These are phyloP conservation scores for Acleris holmiana DNA, from an alignment of 2,888 invertebrate genomes.

Conservation along the genomic window DNA sequence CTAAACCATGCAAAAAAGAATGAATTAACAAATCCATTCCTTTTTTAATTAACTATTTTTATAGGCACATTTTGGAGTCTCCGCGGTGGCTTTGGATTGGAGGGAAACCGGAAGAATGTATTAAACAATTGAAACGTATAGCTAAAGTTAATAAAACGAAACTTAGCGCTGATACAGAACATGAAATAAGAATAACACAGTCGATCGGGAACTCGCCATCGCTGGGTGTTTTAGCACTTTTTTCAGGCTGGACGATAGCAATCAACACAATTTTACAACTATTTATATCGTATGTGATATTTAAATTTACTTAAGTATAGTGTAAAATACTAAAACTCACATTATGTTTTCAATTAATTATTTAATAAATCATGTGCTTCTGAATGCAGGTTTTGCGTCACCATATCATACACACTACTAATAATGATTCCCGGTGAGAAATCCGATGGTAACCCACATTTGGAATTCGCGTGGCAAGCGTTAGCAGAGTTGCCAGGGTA, in stretches of 20 bases:
- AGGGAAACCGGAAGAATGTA: conserved; percentile 74
- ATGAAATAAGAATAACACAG: conserved; percentile 50
- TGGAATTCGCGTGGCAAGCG: conserved; percentile 86
- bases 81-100: conserved; percentile 86
- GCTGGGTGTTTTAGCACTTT: conserved; percentile 82
- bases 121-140: conserved; percentile 79
- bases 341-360: neutral
- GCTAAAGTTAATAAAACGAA: conserved; percentile 80
- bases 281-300: conserved; percentile 77
- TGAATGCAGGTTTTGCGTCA: conserved; percentile 72
- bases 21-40: neutral
- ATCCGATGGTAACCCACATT: conserved; percentile 86
- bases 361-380: conserved; percentile 7
- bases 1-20: neutral
- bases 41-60: conserved; percentile 33
- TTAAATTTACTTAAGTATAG: neutral
- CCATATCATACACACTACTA: conserved; percentile 78
- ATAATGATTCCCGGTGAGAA: conserved; percentile 78
- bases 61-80: conserved; percentile 86
- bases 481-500: conserved; percentile 86
- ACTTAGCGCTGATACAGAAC: conserved; percentile 69
- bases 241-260: conserved; percentile 82
- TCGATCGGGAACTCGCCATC: conserved; percentile 58
- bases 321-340: neutral
- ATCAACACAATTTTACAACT: conserved; percentile 81